Base-by-base conservation (phyloP, 2,797 vertebrate species). In the Danio aesculapii region DNA sequence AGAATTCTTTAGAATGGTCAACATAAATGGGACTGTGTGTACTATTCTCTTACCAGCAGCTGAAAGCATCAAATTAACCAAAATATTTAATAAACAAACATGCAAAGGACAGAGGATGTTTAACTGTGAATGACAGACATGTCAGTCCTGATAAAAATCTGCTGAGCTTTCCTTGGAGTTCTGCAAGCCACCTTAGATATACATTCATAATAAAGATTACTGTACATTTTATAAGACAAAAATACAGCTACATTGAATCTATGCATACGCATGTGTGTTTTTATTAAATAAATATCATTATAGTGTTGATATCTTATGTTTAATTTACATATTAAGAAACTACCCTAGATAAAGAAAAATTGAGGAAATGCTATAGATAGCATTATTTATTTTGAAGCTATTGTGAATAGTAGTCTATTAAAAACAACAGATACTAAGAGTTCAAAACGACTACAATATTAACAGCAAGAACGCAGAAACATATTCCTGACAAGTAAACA, bases 11-110 rank as follows among this genome's bases (percentile, higher is more conserved):
- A 41, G 9, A 66, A 66, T 17, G n/a, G 4, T 52, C 47, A 49
- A 49, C 47, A 53, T 8, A 19, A 19, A 59, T 8, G 5, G 6
- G 30, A 13, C 13, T n/a, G 43, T 19, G 70, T 14, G 41, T 30
- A 8, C 14, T 30, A 41, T 47, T 16, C 8, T 16, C 17, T 46
- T 61, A 55, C 44, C 46, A 11, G 66, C 8, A 69, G 67, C 6
- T 71, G 50, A 53, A n/a, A 55, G 68, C 30, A 75, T 39, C 14
- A 21, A 59, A 59, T 43, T 46, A 6, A 73, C 43, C 13, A 3
- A 62, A 61, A 61, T 13, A 75, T 75, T 52, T 52, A 8, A 39
- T 75, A 62, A 39, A 50, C 19, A 49, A 49, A 17, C 4, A 62
- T 2, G 6, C 8, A 49, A 61, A 62, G 39, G 5, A 11, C 1